These are phyloP conservation scores for Tretioscincus oriximinensis DNA, from an alignment of 2,113 vertebrate species.

Conservation along the genomic window DNA sequence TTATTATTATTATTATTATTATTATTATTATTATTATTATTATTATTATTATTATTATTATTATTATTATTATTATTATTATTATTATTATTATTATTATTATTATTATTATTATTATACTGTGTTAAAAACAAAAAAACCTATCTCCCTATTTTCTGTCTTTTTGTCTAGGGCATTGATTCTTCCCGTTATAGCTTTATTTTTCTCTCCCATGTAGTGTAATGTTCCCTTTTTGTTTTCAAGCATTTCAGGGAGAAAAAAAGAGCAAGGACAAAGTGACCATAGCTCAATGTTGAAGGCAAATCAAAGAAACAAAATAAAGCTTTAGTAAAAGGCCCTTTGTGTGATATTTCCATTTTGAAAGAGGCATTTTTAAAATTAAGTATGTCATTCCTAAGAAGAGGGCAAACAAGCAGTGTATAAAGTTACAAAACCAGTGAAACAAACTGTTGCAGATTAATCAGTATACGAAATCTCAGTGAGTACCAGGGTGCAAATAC, in stretches of 20 bases:
- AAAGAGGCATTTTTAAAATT: slow-evolving; percentile 28
- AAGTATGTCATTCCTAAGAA: slow-evolving; percentile 12
- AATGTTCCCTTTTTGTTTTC: slow-evolving; percentile 54
- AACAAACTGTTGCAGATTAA: neutral
- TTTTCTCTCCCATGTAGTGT: slow-evolving; percentile 67
- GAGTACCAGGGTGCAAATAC: neutral
- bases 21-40: too few species aligned
- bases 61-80: too few species aligned
- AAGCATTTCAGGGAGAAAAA: slow-evolving; percentile 56
- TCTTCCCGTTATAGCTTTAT: slow-evolving; percentile 51
- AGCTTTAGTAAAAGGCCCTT: neutral
- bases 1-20: too few species aligned
- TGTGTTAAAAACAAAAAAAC: slow-evolving; percentile 58
- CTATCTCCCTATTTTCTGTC: slow-evolving; percentile 73
- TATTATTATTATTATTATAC: too few species aligned
- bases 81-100: too few species aligned
- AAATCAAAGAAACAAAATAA: slow-evolving; percentile 54
- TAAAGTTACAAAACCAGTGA: neutral
- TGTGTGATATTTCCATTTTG: slow-evolving; percentile 19
- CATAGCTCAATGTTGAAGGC: slow-evolving; percentile 56
- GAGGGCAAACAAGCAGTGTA: neutral
- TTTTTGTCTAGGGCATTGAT: slow-evolving; percentile 69
- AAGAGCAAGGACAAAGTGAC: slow-evolving; percentile 59
- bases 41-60: too few species aligned
- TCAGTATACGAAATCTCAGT: too few species aligned